Evolutionary conservation across 2,797 vertebrate genomes (phyloP).

Genomic region (Urocyon cinereoargenteus): DNA sequence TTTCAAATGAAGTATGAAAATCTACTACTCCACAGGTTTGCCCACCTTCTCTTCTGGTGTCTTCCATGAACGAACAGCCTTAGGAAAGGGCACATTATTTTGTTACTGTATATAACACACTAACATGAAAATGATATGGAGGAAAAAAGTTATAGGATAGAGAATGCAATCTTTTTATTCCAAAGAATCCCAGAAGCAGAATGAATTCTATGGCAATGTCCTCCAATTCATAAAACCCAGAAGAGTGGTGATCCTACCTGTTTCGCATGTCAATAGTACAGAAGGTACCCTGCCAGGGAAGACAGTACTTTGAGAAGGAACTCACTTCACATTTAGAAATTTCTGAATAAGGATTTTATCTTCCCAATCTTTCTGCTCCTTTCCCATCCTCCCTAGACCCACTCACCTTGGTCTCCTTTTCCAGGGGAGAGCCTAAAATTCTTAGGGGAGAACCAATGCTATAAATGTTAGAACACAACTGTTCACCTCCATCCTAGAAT

Average conservation of each 20-base stretch:
- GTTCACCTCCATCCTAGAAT: not conserved
- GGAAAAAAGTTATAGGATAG: not conserved
- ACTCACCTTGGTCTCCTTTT: not conserved
- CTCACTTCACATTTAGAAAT: not conserved
- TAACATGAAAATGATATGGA: not conserved
- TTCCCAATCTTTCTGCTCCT: not conserved
- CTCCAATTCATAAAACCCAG: not conserved
- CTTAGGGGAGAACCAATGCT: not conserved
- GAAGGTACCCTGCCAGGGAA: not conserved
- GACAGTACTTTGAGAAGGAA: not conserved
- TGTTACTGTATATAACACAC: not conserved
- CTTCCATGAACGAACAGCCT: constrained; percentile 21
- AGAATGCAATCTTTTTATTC: constrained; percentile 30
- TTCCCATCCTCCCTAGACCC: not conserved
- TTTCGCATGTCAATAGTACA: not conserved
- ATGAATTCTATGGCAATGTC: not conserved
- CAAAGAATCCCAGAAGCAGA: constrained; percentile 9
- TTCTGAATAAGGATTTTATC: not conserved
- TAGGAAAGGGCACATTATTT: not conserved
- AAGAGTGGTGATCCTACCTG: not conserved
- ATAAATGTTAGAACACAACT: not conserved
- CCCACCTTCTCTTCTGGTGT: constrained; percentile 41
- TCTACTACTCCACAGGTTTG: constrained; percentile 35
- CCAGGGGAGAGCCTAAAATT: not conserved
- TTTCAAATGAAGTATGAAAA: constrained; percentile 69